Evolutionary conservation across 2,888 invertebrate species (phyloP), one percentile per base, ranked within the genome.

Genomic region (Agrotis segetum): DNA sequence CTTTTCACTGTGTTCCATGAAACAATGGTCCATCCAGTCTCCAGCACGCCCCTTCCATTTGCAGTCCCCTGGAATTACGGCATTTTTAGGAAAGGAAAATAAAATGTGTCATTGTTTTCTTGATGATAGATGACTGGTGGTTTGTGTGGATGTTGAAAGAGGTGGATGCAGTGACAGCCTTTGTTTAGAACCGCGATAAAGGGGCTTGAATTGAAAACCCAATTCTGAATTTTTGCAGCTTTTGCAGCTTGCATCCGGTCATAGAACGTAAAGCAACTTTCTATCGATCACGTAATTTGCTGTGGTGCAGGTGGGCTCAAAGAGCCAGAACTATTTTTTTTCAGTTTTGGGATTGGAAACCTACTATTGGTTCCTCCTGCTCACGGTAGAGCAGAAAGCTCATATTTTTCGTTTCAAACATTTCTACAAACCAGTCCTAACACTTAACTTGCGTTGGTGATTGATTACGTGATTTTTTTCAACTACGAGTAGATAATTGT

Each of bases 21-120:
- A 96, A 84, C 97, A 96, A 85, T 97, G 97, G 80, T 97, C 96
- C 92, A 97, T 96, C 97, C 97, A 97, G 67, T 97, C 96, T 3
- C 96, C 96, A 75, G 97, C 97, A 40, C 95, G 92, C 1, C 97
- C 97, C 84, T 96, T 94, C 97, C 97, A 97, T 58, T 90, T 88
- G 84, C 97, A 97, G 46, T 96, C 95, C 68, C 97, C 96, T 95
- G 85, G 46, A 77, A 72, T 77, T 46, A 68, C 53, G 34, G 34
- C 44, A 16, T 71, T 67, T 67, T 69, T 66, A 62, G 52, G 5
- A 61, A 62, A 60, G 52, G 3, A 34, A 55, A 66, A 34, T 49
- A 29, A 60, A 19, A 60, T 47, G 46, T 13, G 34, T 40, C 75
- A 47, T 77, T 66, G 77, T 80, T 0, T 49, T 58, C 11, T 55